Conservation (phyloP, 2,888 invertebrate species). For the Eupithecia subfuscata region DNA sequence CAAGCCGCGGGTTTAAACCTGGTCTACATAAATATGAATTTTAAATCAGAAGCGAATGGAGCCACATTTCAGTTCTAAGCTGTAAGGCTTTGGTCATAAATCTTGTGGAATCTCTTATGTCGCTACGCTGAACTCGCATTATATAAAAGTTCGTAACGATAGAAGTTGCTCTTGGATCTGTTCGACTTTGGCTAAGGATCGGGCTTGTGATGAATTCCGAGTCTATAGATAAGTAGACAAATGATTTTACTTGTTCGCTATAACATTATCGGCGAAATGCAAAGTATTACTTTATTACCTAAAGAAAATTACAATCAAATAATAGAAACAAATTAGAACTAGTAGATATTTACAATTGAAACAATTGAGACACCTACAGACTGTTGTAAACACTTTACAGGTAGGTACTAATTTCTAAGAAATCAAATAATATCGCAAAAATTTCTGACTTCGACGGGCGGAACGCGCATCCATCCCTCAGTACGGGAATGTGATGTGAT, state of each 20-base stretch:
- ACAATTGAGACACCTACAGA: too few relatives aligned
- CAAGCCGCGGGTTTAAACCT: not conserved
- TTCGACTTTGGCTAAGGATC: conserved; percentile 47
- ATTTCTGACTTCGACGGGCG: too few relatives aligned
- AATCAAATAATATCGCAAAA: too few relatives aligned
- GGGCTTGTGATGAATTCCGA: not conserved
- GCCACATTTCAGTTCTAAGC: conserved; percentile 45
- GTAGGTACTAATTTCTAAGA: too few relatives aligned
- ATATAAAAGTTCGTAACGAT: conserved; percentile 74
- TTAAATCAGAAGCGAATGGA: conserved; percentile 35
- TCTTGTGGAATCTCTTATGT: conserved; percentile 65
- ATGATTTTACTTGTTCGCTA: conserved; percentile 3
- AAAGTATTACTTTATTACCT: too few relatives aligned
- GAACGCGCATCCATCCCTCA: too few relatives aligned
- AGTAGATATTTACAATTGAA: too few relatives aligned
- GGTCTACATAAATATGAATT: conserved; percentile 15
- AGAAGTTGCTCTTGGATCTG: conserved; percentile 68
- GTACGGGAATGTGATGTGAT: too few relatives aligned
- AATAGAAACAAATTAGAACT: too few relatives aligned
- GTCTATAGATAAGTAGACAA: not conserved
- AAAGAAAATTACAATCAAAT: too few relatives aligned
- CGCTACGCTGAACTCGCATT: conserved; percentile 61
- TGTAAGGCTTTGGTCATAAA: conserved; percentile 56
- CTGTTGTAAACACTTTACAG: too few relatives aligned
- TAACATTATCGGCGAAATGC: not conserved